Percentiles rank a stretch among this genome's conserved stretches.
Evolutionary conservation across 2,888 invertebrate species (phyloP).

Genomic region (Brachylomia viminalis): DNA sequence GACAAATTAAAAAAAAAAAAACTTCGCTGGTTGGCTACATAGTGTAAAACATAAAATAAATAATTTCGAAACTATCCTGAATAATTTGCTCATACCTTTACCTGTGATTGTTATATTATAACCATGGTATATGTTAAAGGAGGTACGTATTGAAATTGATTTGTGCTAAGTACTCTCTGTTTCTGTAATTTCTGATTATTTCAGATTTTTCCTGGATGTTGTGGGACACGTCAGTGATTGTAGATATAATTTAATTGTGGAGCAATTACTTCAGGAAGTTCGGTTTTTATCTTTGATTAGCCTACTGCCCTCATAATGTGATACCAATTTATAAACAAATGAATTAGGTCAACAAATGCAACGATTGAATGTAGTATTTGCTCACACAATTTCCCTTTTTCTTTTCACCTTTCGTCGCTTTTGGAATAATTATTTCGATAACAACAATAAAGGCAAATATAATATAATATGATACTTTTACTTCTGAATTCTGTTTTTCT

Average conservation of each 20-base stretch:
- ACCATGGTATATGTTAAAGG: constrained; percentile 80
- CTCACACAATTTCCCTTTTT: background rate
- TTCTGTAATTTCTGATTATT: background rate
- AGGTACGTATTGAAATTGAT: constrained; percentile 66
- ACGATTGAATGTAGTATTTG: background rate
- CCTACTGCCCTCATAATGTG: constrained; percentile 21
- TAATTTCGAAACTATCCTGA: background rate
- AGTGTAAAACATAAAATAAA: background rate
- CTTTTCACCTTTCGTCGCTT: background rate
- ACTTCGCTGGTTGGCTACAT: background rate
- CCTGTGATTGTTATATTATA: constrained; percentile 6
- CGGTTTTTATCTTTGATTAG: constrained; percentile 25
- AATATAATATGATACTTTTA: background rate
- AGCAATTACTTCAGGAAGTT: constrained; percentile 52
- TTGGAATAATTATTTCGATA: background rate
- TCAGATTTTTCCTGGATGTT: constrained; percentile 32
- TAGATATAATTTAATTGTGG: constrained; percentile 40
- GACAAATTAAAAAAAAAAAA: too few relatives aligned
- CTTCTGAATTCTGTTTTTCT: constrained; percentile 49
- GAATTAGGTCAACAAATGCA: background rate
- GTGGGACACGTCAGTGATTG: constrained; percentile 76
- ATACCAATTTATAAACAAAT: background rate
- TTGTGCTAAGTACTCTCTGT: background rate
- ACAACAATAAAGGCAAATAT: background rate
- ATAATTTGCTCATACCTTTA: background rate